phyloP scores from a whole-genome alignment of 2,888 invertebrate species.

The Amiota mariae region DNA sequence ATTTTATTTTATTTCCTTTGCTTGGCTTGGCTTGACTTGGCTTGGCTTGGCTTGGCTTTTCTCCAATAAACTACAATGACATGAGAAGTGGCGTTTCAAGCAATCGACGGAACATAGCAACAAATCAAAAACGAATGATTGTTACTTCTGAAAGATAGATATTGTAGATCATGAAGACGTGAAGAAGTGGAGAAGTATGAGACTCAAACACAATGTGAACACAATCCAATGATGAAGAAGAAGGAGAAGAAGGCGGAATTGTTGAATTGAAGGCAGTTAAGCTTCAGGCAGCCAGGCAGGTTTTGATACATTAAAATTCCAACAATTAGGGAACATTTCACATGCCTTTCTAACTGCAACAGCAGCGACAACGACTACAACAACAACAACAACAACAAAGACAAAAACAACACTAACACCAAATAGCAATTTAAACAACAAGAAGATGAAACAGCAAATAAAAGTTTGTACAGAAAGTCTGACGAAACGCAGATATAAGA shows the following conservation, averaged over 20 bases:
- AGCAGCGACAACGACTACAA: conserved; percentile 40
- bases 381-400: conserved; percentile 51
- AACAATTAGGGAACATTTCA: conserved; percentile 69
- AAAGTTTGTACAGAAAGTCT: conserved; percentile 28
- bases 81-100: conserved; percentile 19
- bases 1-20: too few relatives aligned
- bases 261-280: neutral
- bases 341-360: conserved; percentile 67
- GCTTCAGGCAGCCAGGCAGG: neutral
- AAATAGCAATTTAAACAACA: conserved; percentile 37
- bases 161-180: neutral
- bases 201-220: neutral
- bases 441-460: conserved; percentile 54
- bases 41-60: too few relatives aligned
- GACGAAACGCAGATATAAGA: neutral
- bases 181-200: neutral
- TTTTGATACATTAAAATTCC: conserved; percentile 61
- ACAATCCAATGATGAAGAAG: neutral
- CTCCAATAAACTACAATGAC: conserved; percentile 11
- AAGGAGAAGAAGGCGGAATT: neutral
- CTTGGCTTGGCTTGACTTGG: too few relatives aligned
- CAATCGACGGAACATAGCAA: neutral
- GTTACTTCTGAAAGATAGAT: neutral
- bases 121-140: conserved; percentile 22
- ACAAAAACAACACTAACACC: conserved; percentile 39